These are phyloP conservation scores for Corella eumyota DNA, from an alignment of 23 tunicate genomes.

Conservation along the genomic window DNA sequence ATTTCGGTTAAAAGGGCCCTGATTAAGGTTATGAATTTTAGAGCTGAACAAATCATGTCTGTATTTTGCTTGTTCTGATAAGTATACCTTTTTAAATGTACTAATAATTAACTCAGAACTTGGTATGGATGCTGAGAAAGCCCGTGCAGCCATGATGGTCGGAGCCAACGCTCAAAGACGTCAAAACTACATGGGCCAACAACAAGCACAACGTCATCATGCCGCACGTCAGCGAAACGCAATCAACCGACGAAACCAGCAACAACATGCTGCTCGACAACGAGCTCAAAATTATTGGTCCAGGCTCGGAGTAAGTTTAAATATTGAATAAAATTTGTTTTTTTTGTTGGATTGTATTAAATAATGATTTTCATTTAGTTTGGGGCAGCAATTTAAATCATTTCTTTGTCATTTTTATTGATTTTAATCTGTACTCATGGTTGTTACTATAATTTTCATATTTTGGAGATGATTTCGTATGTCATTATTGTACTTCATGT, in stretches of 20 bases:
- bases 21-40: too few species aligned
- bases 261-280: constrained; percentile 13
- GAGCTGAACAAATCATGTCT: too few species aligned
- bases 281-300: constrained; percentile 77
- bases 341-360: neutral
- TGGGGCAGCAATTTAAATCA: neutral
- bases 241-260: constrained; percentile 46
- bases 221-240: constrained; percentile 37
- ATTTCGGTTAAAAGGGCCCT: too few species aligned
- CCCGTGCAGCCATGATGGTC: constrained; percentile 76
- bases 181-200: constrained; percentile 13
- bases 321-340: too few species aligned
- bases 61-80: too few species aligned
- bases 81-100: too few species aligned
- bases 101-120: constrained; percentile 22
- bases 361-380: neutral
- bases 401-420: too few species aligned
- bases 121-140: constrained; percentile 75
- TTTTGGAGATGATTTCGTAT: too few species aligned
- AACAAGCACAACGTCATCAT: constrained; percentile 13
- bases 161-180: constrained; percentile 69
- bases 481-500: too few species aligned
- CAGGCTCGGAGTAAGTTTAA: constrained; percentile 76
- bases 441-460: too few species aligned
- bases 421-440: too few species aligned